Conservation (phyloP, 1,140 invertebrate species). For the Philopotamus ludificatus region DNA sequence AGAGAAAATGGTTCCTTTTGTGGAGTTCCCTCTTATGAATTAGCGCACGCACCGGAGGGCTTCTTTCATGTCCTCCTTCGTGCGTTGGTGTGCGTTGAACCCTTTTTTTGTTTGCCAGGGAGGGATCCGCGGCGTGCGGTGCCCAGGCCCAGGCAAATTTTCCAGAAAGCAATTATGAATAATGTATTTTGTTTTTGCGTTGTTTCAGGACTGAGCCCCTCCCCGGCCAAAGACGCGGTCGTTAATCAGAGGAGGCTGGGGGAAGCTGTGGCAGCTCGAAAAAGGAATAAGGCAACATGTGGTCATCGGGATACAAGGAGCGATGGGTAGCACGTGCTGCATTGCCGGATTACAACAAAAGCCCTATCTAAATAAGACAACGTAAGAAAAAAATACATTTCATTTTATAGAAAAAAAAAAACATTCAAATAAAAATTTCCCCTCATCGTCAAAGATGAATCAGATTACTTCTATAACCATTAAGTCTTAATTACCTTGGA, state of each 20-base stretch:
- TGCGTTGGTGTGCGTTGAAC: conserved; percentile 11
- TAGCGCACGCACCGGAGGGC: conserved; percentile 19
- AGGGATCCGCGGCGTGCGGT: conserved; percentile 10
- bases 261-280: not conserved
- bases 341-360: no score
- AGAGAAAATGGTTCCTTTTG: conserved; percentile 41
- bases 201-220: conserved; percentile 21
- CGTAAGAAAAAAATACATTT: no score
- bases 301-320: conserved; percentile 16
- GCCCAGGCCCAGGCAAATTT: conserved; percentile 3
- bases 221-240: conserved; percentile 30
- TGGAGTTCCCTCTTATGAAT: conserved; percentile 35
- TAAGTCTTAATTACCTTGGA: no score
- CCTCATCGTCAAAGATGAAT: no score
- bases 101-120: conserved; percentile 32
- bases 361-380: no score
- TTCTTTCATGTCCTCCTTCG: conserved; percentile 40
- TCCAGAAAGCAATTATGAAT: conserved; percentile 40
- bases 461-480: no score
- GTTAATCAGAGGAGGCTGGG: conserved; percentile 33
- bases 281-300: conserved; percentile 33
- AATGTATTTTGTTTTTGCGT: conserved; percentile 36
- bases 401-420: no score
- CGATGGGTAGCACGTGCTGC: no score
- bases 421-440: no score